These are phyloP conservation scores for Tenthredo notha DNA, from an alignment of 2,888 invertebrate genomes.

Conservation along the genomic window DNA sequence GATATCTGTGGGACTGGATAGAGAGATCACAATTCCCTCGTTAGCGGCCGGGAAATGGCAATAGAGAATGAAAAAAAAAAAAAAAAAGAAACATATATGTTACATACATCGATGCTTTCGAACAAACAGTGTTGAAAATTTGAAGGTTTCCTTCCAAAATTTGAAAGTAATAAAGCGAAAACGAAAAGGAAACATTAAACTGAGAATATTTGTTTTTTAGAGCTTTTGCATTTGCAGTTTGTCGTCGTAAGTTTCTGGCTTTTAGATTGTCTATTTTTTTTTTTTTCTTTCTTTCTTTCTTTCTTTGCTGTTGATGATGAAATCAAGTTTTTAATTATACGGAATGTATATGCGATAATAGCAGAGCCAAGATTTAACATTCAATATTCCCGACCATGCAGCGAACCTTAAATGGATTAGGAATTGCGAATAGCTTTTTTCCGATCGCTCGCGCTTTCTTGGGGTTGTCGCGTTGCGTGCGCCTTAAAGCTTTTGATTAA, in stretches of 20 bases:
- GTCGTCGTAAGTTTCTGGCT: not conserved
- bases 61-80: not conserved
- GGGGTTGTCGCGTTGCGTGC: slow-evolving; percentile 31
- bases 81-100: not conserved
- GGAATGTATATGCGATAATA: not conserved
- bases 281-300: too few species aligned
- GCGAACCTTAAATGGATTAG: slow-evolving; percentile 71
- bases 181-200: not conserved
- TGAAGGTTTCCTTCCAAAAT: not conserved
- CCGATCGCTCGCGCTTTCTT: slow-evolving; percentile 49
- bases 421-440: slow-evolving; percentile 72
- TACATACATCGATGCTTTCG: too few species aligned
- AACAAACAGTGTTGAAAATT: not conserved
- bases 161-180: not conserved
- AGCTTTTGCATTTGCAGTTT: not conserved
- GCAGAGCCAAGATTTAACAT: slow-evolving; percentile 60
- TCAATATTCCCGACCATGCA: slow-evolving; percentile 70
- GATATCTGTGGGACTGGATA: not conserved
- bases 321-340: not conserved
- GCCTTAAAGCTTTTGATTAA: slow-evolving; percentile 65
- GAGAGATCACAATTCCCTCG: not conserved
- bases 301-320: not conserved
- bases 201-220: too few species aligned
- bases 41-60: slow-evolving; percentile 10
- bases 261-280: not conserved